Evolutionary conservation across 1,140 invertebrate species (phyloP).

Genomic region (Eriosoma lanigerum): DNA sequence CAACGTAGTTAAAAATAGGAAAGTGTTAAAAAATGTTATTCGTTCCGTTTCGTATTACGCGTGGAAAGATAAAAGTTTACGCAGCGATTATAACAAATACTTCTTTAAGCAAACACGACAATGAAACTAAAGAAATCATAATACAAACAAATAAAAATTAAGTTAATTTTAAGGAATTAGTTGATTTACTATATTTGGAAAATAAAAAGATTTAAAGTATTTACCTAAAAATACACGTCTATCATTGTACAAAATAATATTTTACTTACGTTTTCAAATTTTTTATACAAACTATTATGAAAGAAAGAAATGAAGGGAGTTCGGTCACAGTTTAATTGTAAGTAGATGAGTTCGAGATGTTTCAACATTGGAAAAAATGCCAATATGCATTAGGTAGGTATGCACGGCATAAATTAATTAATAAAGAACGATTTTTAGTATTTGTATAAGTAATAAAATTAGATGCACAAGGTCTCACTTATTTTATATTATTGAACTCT

Average conservation of each 20-base stretch:
- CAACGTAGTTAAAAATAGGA: background rate
- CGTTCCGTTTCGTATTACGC: background rate
- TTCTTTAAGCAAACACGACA: background rate
- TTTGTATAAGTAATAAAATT: slow-evolving; percentile 18
- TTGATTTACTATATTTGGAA: slow-evolving; percentile 11
- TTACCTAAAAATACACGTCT: slow-evolving; percentile 12
- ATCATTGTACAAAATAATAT: background rate
- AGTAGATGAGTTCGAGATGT: too few species aligned
- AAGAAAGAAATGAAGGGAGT: background rate
- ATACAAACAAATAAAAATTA: too few species aligned
- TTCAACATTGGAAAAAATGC: slow-evolving; percentile 28
- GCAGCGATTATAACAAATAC: background rate
- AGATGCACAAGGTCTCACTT: slow-evolving; percentile 11
- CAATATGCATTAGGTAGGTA: slow-evolving; percentile 3
- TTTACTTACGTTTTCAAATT: background rate
- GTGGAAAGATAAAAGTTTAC: background rate
- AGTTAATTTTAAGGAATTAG: slow-evolving; percentile 10
- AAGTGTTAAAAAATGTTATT: background rate
- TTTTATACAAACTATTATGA: background rate
- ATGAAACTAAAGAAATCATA: slow-evolving; percentile 4
- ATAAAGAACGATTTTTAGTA: slow-evolving; percentile 2
- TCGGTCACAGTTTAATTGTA: slow-evolving; percentile 11
- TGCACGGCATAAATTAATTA: slow-evolving; percentile 19
- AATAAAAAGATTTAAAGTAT: slow-evolving; percentile 3
- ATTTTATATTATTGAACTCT: slow-evolving; percentile 22